Evolutionary conservation across 30 jellyfish, hydroid and myxozoan species (phyloP).

Genomic region (Hydractinia echinata): DNA sequence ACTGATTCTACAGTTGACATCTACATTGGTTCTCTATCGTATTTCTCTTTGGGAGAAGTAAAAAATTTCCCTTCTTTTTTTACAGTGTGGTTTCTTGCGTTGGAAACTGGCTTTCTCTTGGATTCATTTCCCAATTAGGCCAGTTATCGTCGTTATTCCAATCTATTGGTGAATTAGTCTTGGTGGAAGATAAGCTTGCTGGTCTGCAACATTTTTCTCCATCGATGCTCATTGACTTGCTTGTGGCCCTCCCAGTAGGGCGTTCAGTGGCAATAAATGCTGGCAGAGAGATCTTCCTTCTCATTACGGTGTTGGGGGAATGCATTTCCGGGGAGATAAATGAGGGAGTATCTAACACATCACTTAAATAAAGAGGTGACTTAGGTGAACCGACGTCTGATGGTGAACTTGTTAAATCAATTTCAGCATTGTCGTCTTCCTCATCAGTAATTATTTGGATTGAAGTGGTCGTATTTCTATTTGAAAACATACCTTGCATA

Average conservation of each 20-base stretch:
- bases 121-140: conserved; percentile 78
- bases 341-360: conserved; percentile 73
- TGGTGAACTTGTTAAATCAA: not conserved
- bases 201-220: conserved; percentile 10
- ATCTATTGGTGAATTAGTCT: not conserved
- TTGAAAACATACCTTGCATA: conserved; percentile 14
- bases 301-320: not conserved
- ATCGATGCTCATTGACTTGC: conserved; percentile 14
- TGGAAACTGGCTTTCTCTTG: conserved; percentile 63
- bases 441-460: not conserved
- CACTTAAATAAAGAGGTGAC: conserved; percentile 41
- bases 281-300: conserved; percentile 58
- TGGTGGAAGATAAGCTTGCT: conserved; percentile 9
- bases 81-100: conserved; percentile 71
- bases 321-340: conserved; percentile 30
- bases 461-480: not conserved
- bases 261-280: conserved; percentile 27
- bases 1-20: no score
- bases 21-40: no score
- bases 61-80: not conserved
- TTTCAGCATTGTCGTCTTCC: not conserved
- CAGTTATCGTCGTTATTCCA: conserved; percentile 24
- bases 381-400: not conserved
- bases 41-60: no score
- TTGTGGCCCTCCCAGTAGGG: conserved; percentile 7